These are phyloP conservation scores for Lipophrys pholis DNA, from an alignment of 2,113 vertebrate species.

Conservation along the genomic window DNA sequence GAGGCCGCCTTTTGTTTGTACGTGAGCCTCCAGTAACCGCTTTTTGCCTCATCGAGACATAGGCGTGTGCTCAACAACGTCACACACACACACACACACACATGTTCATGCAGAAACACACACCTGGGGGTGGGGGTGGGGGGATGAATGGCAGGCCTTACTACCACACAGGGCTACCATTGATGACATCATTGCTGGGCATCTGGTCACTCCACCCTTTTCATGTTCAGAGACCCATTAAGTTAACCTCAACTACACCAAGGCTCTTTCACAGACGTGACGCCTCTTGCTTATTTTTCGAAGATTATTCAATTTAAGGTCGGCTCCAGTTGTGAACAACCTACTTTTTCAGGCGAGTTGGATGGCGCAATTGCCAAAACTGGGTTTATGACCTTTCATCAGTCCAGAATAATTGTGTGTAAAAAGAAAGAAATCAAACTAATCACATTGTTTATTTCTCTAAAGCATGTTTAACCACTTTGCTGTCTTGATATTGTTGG, in stretches of 20 bases:
- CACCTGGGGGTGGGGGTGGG: slow-evolving; percentile 27
- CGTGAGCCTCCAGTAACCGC: slow-evolving; percentile 24
- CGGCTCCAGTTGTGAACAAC: slow-evolving; percentile 37
- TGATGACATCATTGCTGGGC: slow-evolving; percentile 82
- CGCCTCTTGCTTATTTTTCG: slow-evolving; percentile 65
- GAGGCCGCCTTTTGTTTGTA: slow-evolving; percentile 49
- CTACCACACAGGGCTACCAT: slow-evolving; percentile 79
- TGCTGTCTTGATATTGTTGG: slow-evolving; percentile 31
- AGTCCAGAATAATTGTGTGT: slow-evolving; percentile 9
- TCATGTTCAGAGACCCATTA: slow-evolving; percentile 71
- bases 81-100: not conserved
- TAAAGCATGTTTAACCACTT: slow-evolving; percentile 35
- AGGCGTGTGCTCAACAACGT: slow-evolving; percentile 60
- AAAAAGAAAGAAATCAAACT: slow-evolving; percentile 3
- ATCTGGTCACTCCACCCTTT: slow-evolving; percentile 77
- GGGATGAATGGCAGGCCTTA: slow-evolving; percentile 73
- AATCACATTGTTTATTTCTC: slow-evolving; percentile 19
- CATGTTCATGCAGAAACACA: slow-evolving; percentile 41
- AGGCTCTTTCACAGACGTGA: slow-evolving; percentile 65
- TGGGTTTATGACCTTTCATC: slow-evolving; percentile 12
- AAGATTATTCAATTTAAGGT: slow-evolving; percentile 68
- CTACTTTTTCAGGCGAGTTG: slow-evolving; percentile 32
- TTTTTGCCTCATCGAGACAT: slow-evolving; percentile 59
- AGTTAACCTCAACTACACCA: slow-evolving; percentile 47
- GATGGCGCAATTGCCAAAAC: slow-evolving; percentile 40